Conservation (phyloP, 1,140 invertebrate genomes). For the Polypedilum pembai region DNA sequence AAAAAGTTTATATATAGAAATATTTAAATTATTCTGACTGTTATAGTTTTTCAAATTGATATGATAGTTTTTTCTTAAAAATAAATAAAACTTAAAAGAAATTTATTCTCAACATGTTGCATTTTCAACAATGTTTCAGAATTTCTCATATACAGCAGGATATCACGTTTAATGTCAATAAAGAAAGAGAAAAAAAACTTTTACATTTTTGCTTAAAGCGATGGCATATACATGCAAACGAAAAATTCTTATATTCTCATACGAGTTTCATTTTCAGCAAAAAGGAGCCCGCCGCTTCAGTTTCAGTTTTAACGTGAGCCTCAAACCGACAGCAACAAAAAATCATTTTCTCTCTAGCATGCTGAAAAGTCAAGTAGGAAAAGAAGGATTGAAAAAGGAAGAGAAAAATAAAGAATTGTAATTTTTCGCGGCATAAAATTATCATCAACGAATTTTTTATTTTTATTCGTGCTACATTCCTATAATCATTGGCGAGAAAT, state of each 20-base stretch:
- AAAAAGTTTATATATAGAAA: neutral
- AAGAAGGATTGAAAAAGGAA: neutral
- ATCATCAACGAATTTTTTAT: no score
- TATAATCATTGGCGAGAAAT: no score
- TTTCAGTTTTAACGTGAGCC: neutral
- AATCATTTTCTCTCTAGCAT: no score
- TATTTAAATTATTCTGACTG: constrained; percentile 18
- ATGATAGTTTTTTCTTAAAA: no score
- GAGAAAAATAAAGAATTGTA: neutral
- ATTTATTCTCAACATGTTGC: neutral
- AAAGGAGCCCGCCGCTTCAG: neutral
- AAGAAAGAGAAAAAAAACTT: neutral
- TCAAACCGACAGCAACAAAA: neutral
- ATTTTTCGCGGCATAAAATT: no score
- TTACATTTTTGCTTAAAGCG: neutral
- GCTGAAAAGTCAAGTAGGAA: neutral
- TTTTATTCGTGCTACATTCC: no score
- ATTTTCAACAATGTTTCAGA: neutral
- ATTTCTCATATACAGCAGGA: neutral
- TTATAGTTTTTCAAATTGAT: neutral
- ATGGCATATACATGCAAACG: neutral
- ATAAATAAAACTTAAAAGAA: no score
- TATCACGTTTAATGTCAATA: no score
- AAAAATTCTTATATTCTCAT: neutral
- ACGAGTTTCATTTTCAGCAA: constrained; percentile 1